phyloP scores from a whole-genome alignment of 2,888 invertebrate genomes.

The Xylota sylvarum region DNA sequence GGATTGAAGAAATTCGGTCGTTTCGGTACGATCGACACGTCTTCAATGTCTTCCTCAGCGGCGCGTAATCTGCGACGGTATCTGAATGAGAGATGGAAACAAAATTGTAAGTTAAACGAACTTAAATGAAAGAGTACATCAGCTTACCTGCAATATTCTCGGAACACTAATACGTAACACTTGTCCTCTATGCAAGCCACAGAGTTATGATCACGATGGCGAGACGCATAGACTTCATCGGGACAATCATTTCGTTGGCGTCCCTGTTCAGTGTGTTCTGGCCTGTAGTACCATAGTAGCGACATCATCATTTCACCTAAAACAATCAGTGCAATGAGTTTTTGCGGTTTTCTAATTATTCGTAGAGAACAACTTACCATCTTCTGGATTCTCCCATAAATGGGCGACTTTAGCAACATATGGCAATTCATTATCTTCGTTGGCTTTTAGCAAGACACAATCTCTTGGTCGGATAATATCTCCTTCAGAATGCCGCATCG shows the following conservation, averaged over 20 bases:
- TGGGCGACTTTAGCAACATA: slow-evolving; percentile 97
- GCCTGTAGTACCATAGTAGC: slow-evolving; percentile 98
- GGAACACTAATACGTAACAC: slow-evolving; percentile 97
- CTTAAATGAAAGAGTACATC: not conserved
- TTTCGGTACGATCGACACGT: slow-evolving; percentile 91
- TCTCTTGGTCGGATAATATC: slow-evolving; percentile 94
- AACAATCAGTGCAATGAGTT: slow-evolving; percentile 72
- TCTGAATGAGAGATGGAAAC: slow-evolving; percentile 85
- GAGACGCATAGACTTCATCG: slow-evolving; percentile 97
- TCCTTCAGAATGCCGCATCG: slow-evolving; percentile 95
- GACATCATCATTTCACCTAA: slow-evolving; percentile 99
- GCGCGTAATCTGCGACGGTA: slow-evolving; percentile 93
- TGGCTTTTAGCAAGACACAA: slow-evolving; percentile 96
- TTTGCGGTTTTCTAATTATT: too few species aligned
- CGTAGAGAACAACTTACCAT: slow-evolving; percentile 88
- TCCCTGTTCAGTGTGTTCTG: slow-evolving; percentile 97
- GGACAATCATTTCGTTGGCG: slow-evolving; percentile 91
- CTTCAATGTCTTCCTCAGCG: slow-evolving; percentile 90
- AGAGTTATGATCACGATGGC: slow-evolving; percentile 97
- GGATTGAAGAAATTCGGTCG: slow-evolving; percentile 87
- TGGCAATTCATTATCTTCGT: slow-evolving; percentile 93
- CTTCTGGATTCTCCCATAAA: slow-evolving; percentile 97
- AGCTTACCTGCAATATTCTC: slow-evolving; percentile 96
- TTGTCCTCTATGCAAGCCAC: slow-evolving; percentile 99
- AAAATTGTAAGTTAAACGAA: not conserved